phyloP scores from a whole-genome alignment of 2,888 invertebrate species.

The Leucozona laternaria region DNA sequence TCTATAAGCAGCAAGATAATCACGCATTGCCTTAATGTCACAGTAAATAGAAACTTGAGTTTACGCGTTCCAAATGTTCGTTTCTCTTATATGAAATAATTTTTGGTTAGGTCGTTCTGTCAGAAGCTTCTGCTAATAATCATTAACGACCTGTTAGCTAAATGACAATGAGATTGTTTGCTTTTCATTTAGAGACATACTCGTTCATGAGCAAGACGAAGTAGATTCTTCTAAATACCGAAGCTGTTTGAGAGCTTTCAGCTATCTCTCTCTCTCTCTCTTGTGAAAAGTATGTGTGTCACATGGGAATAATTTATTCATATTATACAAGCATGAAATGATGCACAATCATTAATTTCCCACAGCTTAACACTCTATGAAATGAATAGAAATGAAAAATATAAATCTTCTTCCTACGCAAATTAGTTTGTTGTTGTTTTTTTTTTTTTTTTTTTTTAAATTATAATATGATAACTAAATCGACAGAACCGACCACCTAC shows the following conservation, averaged over 20 bases:
- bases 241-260: not conserved
- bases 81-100: conserved; percentile 2
- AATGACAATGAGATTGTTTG: conserved; percentile 60
- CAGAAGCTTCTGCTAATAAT: conserved; percentile 59
- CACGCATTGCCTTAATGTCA: conserved; percentile 56
- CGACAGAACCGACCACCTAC: conserved; percentile 24
- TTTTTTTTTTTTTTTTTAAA: conserved; percentile 7
- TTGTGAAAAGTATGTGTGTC: conserved; percentile 35
- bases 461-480: conserved; percentile 14
- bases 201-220: conserved; percentile 1
- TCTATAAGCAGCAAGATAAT: conserved; percentile 37
- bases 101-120: conserved; percentile 5
- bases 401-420: conserved; percentile 47
- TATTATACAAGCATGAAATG: conserved; percentile 23
- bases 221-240: not conserved
- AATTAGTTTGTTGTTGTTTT: not conserved
- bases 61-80: conserved; percentile 2
- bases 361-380: conserved; percentile 19
- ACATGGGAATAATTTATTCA: conserved; percentile 48
- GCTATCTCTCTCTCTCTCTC: conserved; percentile 8
- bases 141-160: conserved; percentile 61
- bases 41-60: conserved; percentile 49
- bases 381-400: conserved; percentile 11
- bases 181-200: conserved; percentile 63
- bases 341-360: conserved; percentile 35